Evolutionary conservation across 2,888 invertebrate genomes (phyloP), one percentile per base, ranked within the genome.

Genomic region (Cerastis leucographa): DNA sequence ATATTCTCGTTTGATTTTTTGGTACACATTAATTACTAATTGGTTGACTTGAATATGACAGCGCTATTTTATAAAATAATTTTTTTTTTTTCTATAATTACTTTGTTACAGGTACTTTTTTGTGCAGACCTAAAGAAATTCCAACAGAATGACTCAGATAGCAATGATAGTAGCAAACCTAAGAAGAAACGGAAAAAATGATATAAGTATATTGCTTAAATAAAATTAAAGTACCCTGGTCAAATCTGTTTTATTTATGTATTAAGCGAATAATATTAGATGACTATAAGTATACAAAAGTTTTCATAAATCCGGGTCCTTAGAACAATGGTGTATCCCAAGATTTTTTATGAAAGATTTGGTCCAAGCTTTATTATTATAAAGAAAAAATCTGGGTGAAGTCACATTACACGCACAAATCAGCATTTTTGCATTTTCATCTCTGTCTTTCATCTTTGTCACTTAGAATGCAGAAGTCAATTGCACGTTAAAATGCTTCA

Each of bases 41-140:
- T 51, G 22, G 46, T 17, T 19, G 22, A 51, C 51, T 51, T 51
- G 22, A 51, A 9, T 51, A 22, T 51, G 51, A 51, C 51, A 6
- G 14, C 14, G 17, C 5, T 14, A 49, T 51, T 51, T 51, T 22
- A 51, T 51, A 17, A 8, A 44, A 46, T 46, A 3, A 9, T 29
- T 2, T 3, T 2, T 35, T 35, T 35, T 35, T n/a, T 46, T 40
- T 42, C 9, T 40, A 17, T 29, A n/a, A 12, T 35, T 12, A 17
- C 29, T 17, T 59, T 76, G 74, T 97, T 97, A 9, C 92, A 98
- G 98, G 97, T 98, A 17, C 93, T 98, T 64, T 98, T 98, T 93
- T 98, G 98, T 93, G 98, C 98, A n/a, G 98, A 98, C 92, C 94
- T 98, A 76, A 97, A 98, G 95, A 97, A 97, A 94, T 97, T 98